phyloP scores from a whole-genome alignment of 2,888 invertebrate genomes.

The Trichopria drosophilae region DNA sequence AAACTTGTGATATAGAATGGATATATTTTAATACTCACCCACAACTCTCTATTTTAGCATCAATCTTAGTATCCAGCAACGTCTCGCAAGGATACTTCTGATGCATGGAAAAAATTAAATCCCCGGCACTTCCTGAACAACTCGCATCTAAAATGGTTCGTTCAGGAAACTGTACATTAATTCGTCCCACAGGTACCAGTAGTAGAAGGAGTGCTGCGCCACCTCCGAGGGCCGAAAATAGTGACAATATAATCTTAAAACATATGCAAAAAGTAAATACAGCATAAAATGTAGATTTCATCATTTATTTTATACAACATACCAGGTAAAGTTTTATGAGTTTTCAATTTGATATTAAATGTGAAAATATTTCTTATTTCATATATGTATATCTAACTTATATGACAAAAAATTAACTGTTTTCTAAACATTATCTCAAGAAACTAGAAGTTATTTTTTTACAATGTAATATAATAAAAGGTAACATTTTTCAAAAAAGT shows the following conservation, averaged over 20 bases:
- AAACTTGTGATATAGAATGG: too few species aligned
- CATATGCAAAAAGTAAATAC: conserved; percentile 19
- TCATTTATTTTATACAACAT: too few species aligned
- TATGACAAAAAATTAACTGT: too few species aligned
- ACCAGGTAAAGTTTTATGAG: too few species aligned
- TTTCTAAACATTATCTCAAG: too few species aligned
- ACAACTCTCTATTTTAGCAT: conserved; percentile 49
- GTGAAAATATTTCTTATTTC: too few species aligned
- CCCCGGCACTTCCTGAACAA: conserved; percentile 54
- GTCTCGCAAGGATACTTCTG: conserved; percentile 49
- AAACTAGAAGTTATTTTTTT: too few species aligned
- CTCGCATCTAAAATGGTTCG: conserved; percentile 64
- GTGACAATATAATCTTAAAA: conserved; percentile 67
- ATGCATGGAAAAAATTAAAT: conserved; percentile 46
- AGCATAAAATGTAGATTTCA: background rate
- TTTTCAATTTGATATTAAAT: too few species aligned
- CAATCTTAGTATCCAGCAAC: conserved; percentile 39
- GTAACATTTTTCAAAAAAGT: too few species aligned
- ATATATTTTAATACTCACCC: conserved; percentile 49
- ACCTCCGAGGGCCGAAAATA: conserved; percentile 71
- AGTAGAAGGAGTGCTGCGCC: conserved; percentile 69
- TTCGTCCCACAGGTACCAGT: conserved; percentile 72
- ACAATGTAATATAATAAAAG: too few species aligned
- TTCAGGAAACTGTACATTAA: conserved; percentile 68
- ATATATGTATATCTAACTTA: too few species aligned